Evolutionary conservation across 2,797 vertebrate species (phyloP), one percentile per base, ranked within the genome.

Genomic region (Anguilla obscura): DNA sequence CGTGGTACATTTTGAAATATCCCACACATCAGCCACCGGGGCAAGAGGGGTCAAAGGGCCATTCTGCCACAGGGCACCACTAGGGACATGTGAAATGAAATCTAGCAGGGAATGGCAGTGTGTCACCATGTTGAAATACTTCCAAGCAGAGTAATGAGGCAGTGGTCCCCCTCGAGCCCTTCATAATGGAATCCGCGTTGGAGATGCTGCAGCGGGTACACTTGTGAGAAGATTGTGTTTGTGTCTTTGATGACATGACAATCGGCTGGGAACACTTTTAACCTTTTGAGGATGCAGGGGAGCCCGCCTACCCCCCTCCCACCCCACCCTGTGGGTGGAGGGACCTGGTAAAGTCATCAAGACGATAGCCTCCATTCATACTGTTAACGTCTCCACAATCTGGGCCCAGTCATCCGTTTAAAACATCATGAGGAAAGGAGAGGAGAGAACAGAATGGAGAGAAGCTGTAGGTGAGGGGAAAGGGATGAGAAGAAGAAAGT

Each of bases 231-330:
- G 54, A 89, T 86, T 85, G 33, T 87, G 85, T 71, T 85, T 87
- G 87, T 92, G 87, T 92, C 86, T 92, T 90, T 93, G 93, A 90
- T 79, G 88, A 92, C 88, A 88, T 93, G 85, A 91, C 91, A 88
- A 92, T 79, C 90, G 91, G 88, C 87, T 71, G 90, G 89, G 88
- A 89, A 90, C 91, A 92, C 88, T 92, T 87, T 93, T 94, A 93
- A 93, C 92, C 93, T 94, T 93, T 93, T 90, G 50, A 88, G 80
- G 85, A 88, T 45, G 82, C 85, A 85, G 79, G 83, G 88, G 85
- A 86, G 86, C 85, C 18, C 18, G 33, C 30, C 84, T n/a, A 4
- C 60, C 24, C 60, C 60, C 60, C 24, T n/a, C 24, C 60, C 60
- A 66, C 63, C 21, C 12, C 10, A 33, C 6, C 5, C 54, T 24